phyloP scores from a whole-genome alignment of 2,113 vertebrate genomes.

The Toxostoma redivivum region DNA sequence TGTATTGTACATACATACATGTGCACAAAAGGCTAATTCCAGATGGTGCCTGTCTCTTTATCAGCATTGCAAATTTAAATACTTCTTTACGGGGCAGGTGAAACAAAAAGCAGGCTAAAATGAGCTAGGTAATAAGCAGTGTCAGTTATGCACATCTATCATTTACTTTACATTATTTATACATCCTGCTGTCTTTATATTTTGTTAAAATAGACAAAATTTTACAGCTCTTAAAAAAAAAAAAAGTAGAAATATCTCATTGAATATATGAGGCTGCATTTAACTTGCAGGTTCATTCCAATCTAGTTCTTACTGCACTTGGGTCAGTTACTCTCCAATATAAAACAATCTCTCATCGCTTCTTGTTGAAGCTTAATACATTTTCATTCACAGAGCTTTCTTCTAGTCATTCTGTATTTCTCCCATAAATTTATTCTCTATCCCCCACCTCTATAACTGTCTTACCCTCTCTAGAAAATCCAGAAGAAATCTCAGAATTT shows the following conservation, averaged over 20 bases:
- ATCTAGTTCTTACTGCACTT: not conserved
- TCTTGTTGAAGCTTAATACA: not conserved
- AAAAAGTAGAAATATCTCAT: not conserved
- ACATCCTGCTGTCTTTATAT: not conserved
- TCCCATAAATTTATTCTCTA: not conserved
- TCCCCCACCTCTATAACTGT: not conserved
- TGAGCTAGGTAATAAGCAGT: not conserved
- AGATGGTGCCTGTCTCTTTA: not conserved
- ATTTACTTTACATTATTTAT: not conserved
- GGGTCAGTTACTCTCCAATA: not conserved
- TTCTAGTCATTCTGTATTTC: not conserved
- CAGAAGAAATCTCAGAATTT: not conserved
- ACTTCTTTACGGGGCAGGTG: accelerated
- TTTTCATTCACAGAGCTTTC: not conserved
- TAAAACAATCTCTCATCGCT: not conserved
- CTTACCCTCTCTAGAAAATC: not conserved
- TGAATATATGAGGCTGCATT: not conserved
- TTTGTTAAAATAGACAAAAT: not conserved
- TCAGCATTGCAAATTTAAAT: not conserved
- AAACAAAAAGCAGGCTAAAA: not conserved
- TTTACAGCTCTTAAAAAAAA: not conserved
- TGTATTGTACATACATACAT: too few species aligned
- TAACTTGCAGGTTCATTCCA: not conserved
- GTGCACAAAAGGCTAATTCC: not conserved
- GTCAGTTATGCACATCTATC: not conserved